A percentile compares a stretch with the other conserved stretches of the same genome.
These are phyloP conservation scores for Petaurus breviceps DNA, from an alignment of 2,113 vertebrate genomes.

Conservation along the genomic window DNA sequence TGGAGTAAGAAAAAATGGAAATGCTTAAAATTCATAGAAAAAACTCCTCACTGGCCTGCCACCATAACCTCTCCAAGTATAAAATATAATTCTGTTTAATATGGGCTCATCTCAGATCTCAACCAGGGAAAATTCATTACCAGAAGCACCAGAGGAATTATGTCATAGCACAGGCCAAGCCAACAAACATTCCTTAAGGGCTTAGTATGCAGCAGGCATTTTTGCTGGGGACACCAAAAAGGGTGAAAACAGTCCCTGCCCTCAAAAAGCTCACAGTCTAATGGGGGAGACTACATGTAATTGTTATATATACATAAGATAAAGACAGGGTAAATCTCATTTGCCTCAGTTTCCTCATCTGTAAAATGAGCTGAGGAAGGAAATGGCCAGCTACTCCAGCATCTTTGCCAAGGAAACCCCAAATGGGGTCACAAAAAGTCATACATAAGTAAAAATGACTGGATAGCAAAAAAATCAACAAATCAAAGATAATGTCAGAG, in stretches of 20 bases:
- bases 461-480: not conserved
- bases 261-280: not conserved
- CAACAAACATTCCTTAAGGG: not conserved
- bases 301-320: not conserved
- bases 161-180: conserved; percentile 13
- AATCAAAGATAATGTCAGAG: not conserved
- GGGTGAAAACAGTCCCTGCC: not conserved
- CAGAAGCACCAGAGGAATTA: conserved; percentile 15
- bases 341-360: not conserved
- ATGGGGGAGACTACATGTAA: not conserved
- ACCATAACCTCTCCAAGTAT: not conserved
- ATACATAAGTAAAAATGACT: not conserved
- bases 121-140: not conserved
- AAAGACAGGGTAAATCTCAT: too few relatives aligned
- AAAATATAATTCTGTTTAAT: not conserved
- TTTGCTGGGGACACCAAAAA: not conserved
- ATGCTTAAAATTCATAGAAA: not conserved
- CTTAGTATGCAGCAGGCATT: not conserved
- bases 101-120: not conserved
- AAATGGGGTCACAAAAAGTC: not conserved
- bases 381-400: not conserved
- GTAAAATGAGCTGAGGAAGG: not conserved
- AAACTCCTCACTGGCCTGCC: not conserved
- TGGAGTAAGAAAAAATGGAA: not conserved
- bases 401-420: not conserved